Evolutionary conservation across 2,113 vertebrate genomes (phyloP).

Genomic region (Fregata magnificens): DNA sequence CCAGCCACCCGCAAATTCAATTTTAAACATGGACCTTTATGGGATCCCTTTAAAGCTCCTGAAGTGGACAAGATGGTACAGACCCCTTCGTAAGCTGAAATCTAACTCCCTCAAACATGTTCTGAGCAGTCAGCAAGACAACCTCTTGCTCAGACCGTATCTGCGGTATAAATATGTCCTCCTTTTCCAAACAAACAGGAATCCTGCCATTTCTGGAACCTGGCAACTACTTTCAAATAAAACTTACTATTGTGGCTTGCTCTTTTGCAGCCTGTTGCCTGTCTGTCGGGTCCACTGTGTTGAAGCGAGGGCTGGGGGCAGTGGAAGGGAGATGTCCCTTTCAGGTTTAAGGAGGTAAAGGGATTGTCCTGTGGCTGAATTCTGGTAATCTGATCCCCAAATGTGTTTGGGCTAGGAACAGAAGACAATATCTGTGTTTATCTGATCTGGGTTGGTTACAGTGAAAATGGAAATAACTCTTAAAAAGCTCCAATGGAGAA

Average conservation of each 20-base stretch:
- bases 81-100: constrained; percentile 12
- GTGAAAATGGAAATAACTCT: neutral
- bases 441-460: neutral
- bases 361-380: neutral
- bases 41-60: neutral
- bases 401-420: neutral
- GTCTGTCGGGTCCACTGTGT: neutral
- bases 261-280: neutral
- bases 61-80: neutral
- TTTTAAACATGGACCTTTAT: neutral
- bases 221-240: constrained; percentile 22
- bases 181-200: constrained; percentile 35
- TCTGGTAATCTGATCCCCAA: neutral
- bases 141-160: neutral
- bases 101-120: neutral
- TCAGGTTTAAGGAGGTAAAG: neutral
- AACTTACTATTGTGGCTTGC: neutral
- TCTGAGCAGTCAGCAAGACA: constrained; percentile 40
- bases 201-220: constrained; percentile 35
- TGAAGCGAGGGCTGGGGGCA: neutral
- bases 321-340: neutral
- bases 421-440: neutral
- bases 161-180: constrained; percentile 23
- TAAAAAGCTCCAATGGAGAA: neutral
- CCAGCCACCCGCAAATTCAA: neutral